phyloP scores from a whole-genome alignment of 1,140 invertebrate genomes.

The Muscidifurax raptorellus region DNA sequence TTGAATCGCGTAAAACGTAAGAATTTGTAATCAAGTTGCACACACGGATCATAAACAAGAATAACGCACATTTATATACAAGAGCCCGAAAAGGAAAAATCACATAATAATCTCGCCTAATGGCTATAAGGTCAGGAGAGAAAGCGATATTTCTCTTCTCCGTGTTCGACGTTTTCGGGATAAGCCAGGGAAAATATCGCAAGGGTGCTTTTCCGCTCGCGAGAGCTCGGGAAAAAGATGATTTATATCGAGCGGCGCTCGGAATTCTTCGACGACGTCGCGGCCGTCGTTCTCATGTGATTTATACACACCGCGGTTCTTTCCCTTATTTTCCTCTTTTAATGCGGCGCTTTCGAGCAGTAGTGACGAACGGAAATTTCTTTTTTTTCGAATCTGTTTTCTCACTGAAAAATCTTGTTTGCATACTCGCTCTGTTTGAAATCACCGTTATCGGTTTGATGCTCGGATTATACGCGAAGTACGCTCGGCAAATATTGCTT shows the following conservation, averaged over 20 bases:
- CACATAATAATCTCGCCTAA: background rate
- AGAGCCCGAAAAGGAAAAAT: background rate
- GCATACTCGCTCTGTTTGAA: too few species aligned
- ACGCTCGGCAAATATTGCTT: too few species aligned
- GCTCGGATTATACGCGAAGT: too few species aligned
- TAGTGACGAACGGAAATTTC: too few species aligned
- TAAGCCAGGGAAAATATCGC: constrained; percentile 49
- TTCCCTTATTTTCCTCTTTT: background rate
- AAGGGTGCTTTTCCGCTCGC: background rate
- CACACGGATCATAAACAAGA: background rate
- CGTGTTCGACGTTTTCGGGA: constrained; percentile 43
- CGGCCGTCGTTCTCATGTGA: background rate
- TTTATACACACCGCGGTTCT: background rate
- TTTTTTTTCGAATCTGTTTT: too few species aligned
- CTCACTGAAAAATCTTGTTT: too few species aligned
- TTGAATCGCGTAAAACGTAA: too few species aligned
- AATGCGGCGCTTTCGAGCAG: background rate
- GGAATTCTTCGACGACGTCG: constrained; percentile 1
- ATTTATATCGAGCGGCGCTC: constrained; percentile 4
- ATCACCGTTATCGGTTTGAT: too few species aligned
- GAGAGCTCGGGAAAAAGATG: background rate
- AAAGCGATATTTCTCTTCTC: constrained; percentile 31
- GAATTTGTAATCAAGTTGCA: background rate
- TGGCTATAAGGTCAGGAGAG: constrained; percentile 50
- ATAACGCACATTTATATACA: background rate